Percentiles rank a stretch among this genome's conserved stretches.
Evolutionary conservation across 2,888 invertebrate species (phyloP).

Genomic region (Masnerella sp.): DNA sequence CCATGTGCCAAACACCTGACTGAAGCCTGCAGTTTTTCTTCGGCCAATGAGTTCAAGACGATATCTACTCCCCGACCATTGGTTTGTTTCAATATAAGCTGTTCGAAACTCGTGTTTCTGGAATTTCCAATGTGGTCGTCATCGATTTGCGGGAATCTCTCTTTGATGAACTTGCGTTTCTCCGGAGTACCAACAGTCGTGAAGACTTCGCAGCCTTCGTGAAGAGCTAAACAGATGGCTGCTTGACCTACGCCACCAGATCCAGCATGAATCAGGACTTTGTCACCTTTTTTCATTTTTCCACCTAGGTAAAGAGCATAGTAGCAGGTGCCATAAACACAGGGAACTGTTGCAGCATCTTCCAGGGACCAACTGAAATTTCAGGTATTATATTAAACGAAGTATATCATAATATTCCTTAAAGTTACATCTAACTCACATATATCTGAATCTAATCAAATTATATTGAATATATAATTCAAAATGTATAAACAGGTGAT

Average conservation of each 20-base stretch:
- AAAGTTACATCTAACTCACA: no score
- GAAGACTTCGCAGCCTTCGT: conserved; percentile 80
- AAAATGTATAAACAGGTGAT: no score
- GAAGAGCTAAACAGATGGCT: conserved; percentile 82
- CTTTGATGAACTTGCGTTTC: conserved; percentile 80
- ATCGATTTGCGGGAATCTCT: conserved; percentile 79
- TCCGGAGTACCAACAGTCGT: conserved; percentile 82
- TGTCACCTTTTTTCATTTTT: conserved; percentile 78
- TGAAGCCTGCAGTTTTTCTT: conserved; percentile 90
- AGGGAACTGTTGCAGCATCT: conserved; percentile 83
- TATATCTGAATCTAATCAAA: no score
- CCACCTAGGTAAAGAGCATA: conserved; percentile 81
- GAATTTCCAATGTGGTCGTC: conserved; percentile 90
- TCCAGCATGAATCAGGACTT: conserved; percentile 77
- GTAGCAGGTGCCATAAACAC: conserved; percentile 82
- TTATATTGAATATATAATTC: neutral
- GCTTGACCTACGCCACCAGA: conserved; percentile 85
- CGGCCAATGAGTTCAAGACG: conserved; percentile 94
- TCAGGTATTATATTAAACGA: neutral
- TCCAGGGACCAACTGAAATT: conserved; percentile 80
- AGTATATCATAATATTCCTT: no score
- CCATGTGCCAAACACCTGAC: conserved; percentile 81
- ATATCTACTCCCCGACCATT: conserved; percentile 93
- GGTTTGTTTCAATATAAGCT: conserved; percentile 88
- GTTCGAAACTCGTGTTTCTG: conserved; percentile 91